Evolutionary conservation across 37 sponge, comb jelly and placozoan genomes (phyloP).

Genomic region (Chondrosia reniformis): DNA sequence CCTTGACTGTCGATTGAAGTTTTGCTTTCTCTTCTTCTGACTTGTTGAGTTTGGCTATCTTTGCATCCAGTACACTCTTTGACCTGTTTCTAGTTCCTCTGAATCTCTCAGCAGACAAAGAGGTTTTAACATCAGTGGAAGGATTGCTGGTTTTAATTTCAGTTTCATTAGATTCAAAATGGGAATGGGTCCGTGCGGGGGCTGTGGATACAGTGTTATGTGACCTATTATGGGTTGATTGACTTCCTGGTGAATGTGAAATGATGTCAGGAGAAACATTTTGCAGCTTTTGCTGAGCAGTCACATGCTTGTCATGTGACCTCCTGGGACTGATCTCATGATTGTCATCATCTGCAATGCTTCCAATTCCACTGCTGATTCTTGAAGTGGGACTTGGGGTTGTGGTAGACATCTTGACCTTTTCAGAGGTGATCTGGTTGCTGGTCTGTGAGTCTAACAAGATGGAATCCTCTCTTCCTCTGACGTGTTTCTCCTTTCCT

Average conservation of each 20-base stretch:
- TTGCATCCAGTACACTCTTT: conserved; percentile 1
- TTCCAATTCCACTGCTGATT: conserved; percentile 70
- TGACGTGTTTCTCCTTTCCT: neutral
- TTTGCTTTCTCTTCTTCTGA: conserved; percentile 23
- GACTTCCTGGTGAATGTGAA: neutral
- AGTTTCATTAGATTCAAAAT: too few species aligned
- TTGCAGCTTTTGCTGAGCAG: too few species aligned
- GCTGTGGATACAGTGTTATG: neutral
- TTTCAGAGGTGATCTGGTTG: conserved; percentile 9
- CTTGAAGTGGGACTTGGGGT: conserved; percentile 38
- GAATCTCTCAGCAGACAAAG: neutral
- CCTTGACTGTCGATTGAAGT: conserved; percentile 24
- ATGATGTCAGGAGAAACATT: neutral
- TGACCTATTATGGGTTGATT: neutral
- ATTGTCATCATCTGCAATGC: conserved; percentile 49
- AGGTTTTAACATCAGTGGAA: too few species aligned
- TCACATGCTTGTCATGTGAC: conserved; percentile 24
- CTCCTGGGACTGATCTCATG: conserved; percentile 4
- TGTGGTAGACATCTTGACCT: neutral
- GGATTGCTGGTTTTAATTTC: too few species aligned
- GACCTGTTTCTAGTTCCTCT: neutral
- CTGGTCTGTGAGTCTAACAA: neutral
- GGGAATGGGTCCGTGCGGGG: too few species aligned
- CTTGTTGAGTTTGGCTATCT: neutral
- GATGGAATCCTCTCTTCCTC: neutral